Evolutionary conservation across 2,797 vertebrate species (phyloP).

Genomic region (Chloroceryle amazona): DNA sequence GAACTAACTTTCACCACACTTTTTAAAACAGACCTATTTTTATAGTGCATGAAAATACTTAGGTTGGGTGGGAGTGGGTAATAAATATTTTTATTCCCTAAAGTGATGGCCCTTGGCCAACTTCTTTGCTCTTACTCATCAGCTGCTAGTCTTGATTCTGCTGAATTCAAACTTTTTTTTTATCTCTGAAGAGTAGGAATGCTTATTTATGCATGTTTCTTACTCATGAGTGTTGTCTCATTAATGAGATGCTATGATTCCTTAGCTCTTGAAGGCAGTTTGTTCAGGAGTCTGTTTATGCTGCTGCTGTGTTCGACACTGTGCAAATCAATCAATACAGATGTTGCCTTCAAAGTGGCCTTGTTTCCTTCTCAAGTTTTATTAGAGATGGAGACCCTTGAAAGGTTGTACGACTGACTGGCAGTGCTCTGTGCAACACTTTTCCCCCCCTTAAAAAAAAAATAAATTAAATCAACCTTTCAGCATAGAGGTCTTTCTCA

Average conservation of each 20-base stretch:
- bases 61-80: background rate
- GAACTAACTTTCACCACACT: background rate
- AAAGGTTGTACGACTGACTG: background rate
- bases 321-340: background rate
- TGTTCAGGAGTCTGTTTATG: background rate
- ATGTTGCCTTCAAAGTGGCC: background rate
- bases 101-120: background rate
- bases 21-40: conserved; percentile 1
- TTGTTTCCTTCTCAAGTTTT: background rate
- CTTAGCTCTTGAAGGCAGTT: background rate
- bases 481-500: background rate
- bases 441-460: background rate
- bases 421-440: accelerated
- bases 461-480: background rate
- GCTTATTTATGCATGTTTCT: background rate
- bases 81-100: conserved; percentile 39
- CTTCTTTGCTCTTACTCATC: background rate
- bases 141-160: conserved; percentile 28
- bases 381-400: too few relatives aligned
- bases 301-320: background rate
- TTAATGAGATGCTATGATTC: background rate
- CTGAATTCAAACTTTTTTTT: background rate
- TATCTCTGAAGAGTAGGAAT: background rate
- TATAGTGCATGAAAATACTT: background rate
- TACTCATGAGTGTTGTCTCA: background rate